Evolutionary conservation across 1,140 invertebrate genomes (phyloP), one percentile per base, ranked within the genome.

Genomic region (Bombus pascuorum): DNA sequence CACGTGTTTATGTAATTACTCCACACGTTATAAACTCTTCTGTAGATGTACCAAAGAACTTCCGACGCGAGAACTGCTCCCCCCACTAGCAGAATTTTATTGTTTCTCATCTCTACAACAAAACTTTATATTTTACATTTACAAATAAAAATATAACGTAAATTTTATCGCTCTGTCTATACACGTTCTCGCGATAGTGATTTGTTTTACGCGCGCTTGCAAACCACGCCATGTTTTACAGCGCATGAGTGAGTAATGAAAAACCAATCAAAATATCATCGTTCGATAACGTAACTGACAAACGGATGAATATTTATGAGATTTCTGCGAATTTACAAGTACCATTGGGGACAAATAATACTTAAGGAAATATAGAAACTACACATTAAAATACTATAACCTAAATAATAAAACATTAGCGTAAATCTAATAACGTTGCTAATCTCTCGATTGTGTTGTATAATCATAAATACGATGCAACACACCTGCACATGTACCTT

Each of bases 11-110:
- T 37, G 47, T 6, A 3, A 39, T 62, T 53, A 34, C 1, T 65
- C 76, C 66, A 42, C 15, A 22, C 66, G 47, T 66, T 8, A 6
- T 18, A 39, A 22, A 74, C 66, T 37, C 1, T 70, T 71, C 89
- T 87, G 34, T 89, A 93, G 4, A 88, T 59, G 18, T 89, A 53
- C 91, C 90, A 92, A 18, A 81, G 25, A 28, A 89, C 9, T 70
- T 93, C 91, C 5, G 89, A 72, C 28, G 75, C 44, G 32, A 86
- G 1, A 1, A 87, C 3, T 37, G 70, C 25, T 42, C 70, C 59
- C 15, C 44, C 76, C 3, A 42, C 57, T 73, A 84, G 1, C 0
- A 89, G 44, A 57, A 80, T 12, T 73, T 22, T 53, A 10, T 18
- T 76, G 25, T 10, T 66, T 68, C 6, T 82, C 87, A 87, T 85